Base-by-base conservation (phyloP, 1,140 invertebrate species). In the Lordiphosa clarofinis region DNA sequence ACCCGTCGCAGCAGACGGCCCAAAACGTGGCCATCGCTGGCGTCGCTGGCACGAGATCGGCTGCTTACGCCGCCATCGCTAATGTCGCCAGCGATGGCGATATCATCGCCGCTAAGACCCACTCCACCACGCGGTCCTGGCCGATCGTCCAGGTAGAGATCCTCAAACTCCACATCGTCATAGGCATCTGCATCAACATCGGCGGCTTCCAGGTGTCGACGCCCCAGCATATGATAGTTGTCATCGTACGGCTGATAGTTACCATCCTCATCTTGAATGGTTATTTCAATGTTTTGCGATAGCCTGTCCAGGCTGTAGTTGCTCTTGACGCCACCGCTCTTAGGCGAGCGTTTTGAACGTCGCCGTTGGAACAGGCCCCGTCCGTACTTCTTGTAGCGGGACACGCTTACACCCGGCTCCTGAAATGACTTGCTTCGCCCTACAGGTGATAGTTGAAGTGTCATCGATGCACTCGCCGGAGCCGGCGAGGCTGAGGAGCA, bases 381-480 rank as follows among this genome's bases (percentile, higher is more conserved):
- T 9, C 81, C 71, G 13, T 88, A 88, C 40, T 86, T 74, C 39
- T 88, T 87, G 21, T 74, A 65, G 5, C 87, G 69, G 3, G 74
- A 52, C n/a, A 57, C 40, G 7, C 62, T 66, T 6, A 82, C 71
- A 40, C 76, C 73, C 9, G 87, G 71, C 47, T 88, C 88, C 64
- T 89, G 88, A 40, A 89, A 89, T 9, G 88, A 89, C 49, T 88
- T 87, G 60, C 88, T 89, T 11, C 88, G 86, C 4, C 78, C 78
- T 35, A 88, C 87, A 5, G 86, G 72, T 11, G 82, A 76, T 4
- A 81, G 50, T 36, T 73, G 70, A 1, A 46, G 37, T 11, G 48
- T 43, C 10, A 55, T 12, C 4, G 42, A 10, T 4, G 15, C 31
- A n/a, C 43, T 36, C 10, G 57, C 43, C 21, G 73, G 65, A 11